Base-by-base conservation (phyloP, 2,113 vertebrate genomes). In the Crocuta crocuta region DNA sequence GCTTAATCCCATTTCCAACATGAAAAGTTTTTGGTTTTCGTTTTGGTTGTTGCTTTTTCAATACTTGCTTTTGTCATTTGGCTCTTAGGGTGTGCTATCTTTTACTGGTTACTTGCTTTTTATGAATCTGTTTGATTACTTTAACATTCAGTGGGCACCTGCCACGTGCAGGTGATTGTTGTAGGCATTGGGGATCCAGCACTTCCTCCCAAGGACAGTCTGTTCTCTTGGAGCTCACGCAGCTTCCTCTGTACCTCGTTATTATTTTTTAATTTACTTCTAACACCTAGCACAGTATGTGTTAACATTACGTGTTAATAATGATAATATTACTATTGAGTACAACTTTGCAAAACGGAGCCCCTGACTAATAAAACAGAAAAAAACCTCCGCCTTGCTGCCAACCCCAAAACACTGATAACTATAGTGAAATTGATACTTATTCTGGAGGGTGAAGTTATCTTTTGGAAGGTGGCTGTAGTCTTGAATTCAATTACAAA, bases 401-500 rank as follows among this genome's bases (percentile, higher is more conserved):
- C 35, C 84, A n/a, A 84, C 35, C 45, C 73, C 31, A 80, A 23
- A 66, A 23, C 10, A 65, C 24, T 76, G 12, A 19, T 96, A 84
- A 39, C n/a, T 92, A 10, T 24, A 80, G 63, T 95, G 70, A 94
- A 35, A 26, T 28, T 13, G 19, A 21, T 93, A 13, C 23, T 93
- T 13, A 43, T 73, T 71, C 61, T 97, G 39, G 43, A 87, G 68
- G 66, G 71, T 83, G 43, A 90, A 43, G 16, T 71, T 87, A 7
- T 90, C 26, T 85, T 45, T 94, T 87, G 11, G 55, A 63, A 95
- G 71, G 61, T 90, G 26, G 4, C 63, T 76, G 0, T 92, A 68
- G 2, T 93, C 63, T 86, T 95, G 71, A 74, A 96, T 92, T 76
- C 48, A 93, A 8, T 92, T 58, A 81, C 61, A 84, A 78, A 66